These are phyloP conservation scores for Silurus lanzhouensis DNA, from an alignment of 2,797 vertebrate genomes.

Conservation along the genomic window DNA sequence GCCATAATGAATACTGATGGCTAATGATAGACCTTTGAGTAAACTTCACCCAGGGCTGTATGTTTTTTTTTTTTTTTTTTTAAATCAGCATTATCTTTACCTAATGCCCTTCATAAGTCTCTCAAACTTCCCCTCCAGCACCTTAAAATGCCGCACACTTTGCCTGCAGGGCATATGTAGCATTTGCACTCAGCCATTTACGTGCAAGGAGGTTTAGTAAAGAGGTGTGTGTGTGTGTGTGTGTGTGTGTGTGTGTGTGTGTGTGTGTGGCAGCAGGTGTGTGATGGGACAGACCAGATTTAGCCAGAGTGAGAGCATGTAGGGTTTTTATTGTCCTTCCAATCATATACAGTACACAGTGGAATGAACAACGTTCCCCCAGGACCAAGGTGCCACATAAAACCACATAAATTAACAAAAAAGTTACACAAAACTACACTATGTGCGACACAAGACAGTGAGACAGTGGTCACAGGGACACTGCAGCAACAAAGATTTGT, in stretches of 20 bases:
- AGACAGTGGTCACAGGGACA: too few relatives aligned
- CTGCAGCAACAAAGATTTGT: too few relatives aligned
- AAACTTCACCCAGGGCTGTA: neutral
- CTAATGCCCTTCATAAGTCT: constrained; percentile 38
- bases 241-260: neutral
- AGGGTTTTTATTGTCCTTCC: too few relatives aligned
- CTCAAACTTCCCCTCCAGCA: constrained; percentile 28
- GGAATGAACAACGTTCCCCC: too few relatives aligned
- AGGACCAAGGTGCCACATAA: too few relatives aligned
- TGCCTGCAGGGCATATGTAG: constrained; percentile 38
- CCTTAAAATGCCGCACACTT: constrained; percentile 29
- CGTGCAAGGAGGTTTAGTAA: neutral
- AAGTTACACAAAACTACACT: too few relatives aligned
- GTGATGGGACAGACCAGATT: neutral
- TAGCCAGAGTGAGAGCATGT: neutral
- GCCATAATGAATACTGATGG: constrained; percentile 20
- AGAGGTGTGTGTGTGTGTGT: neutral
- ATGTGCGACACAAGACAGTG: too few relatives aligned
- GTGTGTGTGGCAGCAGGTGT: neutral
- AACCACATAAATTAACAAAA: too few relatives aligned
- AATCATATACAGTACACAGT: too few relatives aligned
- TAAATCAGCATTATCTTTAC: constrained; percentile 16
- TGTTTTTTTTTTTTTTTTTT: neutral
- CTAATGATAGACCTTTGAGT: neutral
- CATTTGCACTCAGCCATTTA: constrained; percentile 38